Base-by-base conservation (phyloP, 2,797 vertebrate species). In the Hippoglossus hippoglossus region DNA sequence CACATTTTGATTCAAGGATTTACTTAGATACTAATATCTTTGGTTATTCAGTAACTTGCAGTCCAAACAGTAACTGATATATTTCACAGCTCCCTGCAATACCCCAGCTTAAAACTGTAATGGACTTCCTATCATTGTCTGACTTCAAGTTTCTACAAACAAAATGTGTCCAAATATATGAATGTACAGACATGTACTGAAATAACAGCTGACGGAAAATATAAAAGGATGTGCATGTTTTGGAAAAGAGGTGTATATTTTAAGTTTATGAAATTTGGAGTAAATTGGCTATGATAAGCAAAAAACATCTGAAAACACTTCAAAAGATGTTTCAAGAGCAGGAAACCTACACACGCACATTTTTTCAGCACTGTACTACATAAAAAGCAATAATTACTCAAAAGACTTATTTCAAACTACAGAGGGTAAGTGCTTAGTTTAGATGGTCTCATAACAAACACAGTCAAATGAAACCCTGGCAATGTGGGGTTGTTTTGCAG, bases 401-500 rank as follows among this genome's bases (percentile, higher is more conserved):
- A n/a, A n/a, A 49, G 46, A 24, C 5, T 4, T 41, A 22, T 52
- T 52, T 31, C 1, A 62, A 31, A 21, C 19, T 52, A 53, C 9
- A 19, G 56, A 28, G 16, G 2, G 5, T 1, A 47, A n/a, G 16
- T 19, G 46, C 46, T n/a, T 19, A 47, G 46, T 47, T 46, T 36
- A 36, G 34, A 36, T 12, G 21, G 13, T 25, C 8, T 24, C 9
- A 28, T 54, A 28, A 54, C 25, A 15, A 39, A 21, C 34, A 58
- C 15, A 68, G 60, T 73, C 63, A 67, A 82, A 73, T 58, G 47
- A 84, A 83, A 63, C 51, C 69, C 4, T 52, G 36, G 63, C 47
- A 71, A 67, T 71, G 24, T 75, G 53, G 61, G 74, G 75, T 69
- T 90, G 78, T 85, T 91, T 90, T 89, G 73, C 73, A 72, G 59